Conservation (phyloP, 2,888 invertebrate genomes). For the Schizotus pectinicornis region DNA sequence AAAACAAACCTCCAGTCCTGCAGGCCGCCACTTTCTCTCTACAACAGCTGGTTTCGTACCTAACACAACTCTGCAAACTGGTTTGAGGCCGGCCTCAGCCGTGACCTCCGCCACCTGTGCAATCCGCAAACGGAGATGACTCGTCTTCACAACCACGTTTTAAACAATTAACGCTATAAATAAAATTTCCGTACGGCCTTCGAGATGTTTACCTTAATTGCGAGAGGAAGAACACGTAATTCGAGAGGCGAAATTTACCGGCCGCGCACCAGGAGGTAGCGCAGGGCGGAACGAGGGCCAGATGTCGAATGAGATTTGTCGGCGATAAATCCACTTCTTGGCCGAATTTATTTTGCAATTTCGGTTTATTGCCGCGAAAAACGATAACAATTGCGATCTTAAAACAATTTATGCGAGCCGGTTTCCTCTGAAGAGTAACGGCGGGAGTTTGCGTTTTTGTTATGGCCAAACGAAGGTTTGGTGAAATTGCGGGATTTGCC, state of each 20-base stretch:
- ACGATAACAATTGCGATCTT: constrained; percentile 6
- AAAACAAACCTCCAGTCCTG: background rate
- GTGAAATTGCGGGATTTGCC: background rate
- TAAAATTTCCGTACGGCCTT: no score
- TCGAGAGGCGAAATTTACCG: no score
- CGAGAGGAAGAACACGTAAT: no score
- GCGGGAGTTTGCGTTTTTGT: background rate
- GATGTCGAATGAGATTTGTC: no score
- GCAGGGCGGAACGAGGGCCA: no score
- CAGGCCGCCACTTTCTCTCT: constrained; percentile 5
- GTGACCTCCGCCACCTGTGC: constrained; percentile 8
- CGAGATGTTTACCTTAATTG: no score
- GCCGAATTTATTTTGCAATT: constrained; percentile 8
- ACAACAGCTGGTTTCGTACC: background rate
- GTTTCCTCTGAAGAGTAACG: background rate
- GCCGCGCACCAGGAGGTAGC: no score
- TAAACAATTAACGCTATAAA: no score
- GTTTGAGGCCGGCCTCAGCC: constrained; percentile 10
- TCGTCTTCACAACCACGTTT: no score
- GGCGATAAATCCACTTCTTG: background rate
- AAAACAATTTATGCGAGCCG: constrained; percentile 4
- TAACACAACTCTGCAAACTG: constrained; percentile 5
- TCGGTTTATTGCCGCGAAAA: background rate
- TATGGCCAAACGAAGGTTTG: background rate
- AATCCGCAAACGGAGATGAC: background rate